Evolutionary conservation across 2,797 vertebrate species (phyloP).

Genomic region (Muscicapa comitata): DNA sequence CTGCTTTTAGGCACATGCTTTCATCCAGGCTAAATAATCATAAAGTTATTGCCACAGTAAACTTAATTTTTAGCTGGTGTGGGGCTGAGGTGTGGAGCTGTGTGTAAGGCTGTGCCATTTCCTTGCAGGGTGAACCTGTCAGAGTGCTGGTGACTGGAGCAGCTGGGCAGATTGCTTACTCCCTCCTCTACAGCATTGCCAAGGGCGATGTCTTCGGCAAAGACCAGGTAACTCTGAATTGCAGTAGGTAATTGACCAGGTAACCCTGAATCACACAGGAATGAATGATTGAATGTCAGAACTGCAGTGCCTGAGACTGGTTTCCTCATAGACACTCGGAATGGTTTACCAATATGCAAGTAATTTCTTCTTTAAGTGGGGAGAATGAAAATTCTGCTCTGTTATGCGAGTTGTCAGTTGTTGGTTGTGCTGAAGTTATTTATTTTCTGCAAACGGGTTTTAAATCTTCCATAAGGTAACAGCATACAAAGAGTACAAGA

Average conservation of each 20-base stretch:
- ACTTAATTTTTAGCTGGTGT: neutral
- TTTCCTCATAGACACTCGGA: neutral
- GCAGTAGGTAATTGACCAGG: no score
- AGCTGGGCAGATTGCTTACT: slow-evolving; percentile 96
- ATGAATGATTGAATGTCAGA: neutral
- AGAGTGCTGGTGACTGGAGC: slow-evolving; percentile 94
- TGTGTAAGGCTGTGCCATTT: neutral
- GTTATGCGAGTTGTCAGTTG: neutral
- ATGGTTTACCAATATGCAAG: neutral
- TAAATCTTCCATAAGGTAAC: neutral
- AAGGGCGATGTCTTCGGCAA: slow-evolving; percentile 97
- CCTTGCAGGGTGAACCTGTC: slow-evolving; percentile 84
- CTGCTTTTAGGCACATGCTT: neutral
- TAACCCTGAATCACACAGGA: neutral
- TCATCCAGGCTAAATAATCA: neutral
- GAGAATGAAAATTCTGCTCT: neutral
- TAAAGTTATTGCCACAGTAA: neutral
- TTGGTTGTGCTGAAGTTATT: neutral
- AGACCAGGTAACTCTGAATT: slow-evolving; percentile 85
- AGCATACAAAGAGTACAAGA: neutral
- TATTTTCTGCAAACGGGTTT: neutral
- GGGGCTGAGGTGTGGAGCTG: neutral
- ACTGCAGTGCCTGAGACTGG: neutral
- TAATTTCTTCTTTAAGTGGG: neutral
- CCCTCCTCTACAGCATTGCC: slow-evolving; percentile 90